phyloP scores from a whole-genome alignment of 2,888 invertebrate species.

The Andrena dorsata region DNA sequence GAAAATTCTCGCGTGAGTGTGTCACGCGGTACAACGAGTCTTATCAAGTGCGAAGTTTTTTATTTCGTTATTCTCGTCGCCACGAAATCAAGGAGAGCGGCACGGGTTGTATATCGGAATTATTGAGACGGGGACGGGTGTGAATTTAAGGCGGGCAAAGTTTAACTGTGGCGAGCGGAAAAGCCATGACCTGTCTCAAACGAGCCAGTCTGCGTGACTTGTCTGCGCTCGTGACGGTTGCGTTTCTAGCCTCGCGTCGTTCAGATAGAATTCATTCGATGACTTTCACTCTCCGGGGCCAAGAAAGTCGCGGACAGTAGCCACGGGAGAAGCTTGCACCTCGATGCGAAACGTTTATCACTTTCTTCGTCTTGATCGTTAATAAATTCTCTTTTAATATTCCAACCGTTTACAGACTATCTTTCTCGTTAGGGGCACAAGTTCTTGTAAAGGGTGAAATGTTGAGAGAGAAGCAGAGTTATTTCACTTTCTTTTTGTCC shows the following conservation, averaged over 20 bases:
- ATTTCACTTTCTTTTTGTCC: too few relatives aligned
- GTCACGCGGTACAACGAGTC: neutral
- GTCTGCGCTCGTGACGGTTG: constrained; percentile 23
- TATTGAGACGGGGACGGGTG: constrained; percentile 5
- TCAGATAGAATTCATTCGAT: constrained; percentile 9
- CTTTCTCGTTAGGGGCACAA: too few relatives aligned
- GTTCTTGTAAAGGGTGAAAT: too few relatives aligned
- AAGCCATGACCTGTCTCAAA: constrained; percentile 81
- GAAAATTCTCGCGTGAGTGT: neutral
- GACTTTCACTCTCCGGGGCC: constrained; percentile 41
- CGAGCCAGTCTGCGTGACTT: constrained; percentile 36
- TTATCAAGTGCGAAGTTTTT: constrained; percentile 12
- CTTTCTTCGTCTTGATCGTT: constrained; percentile 2
- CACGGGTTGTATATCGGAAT: constrained; percentile 19
- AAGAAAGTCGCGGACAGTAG: constrained; percentile 22
- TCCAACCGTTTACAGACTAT: too few relatives aligned
- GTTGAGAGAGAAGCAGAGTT: too few relatives aligned
- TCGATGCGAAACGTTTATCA: constrained; percentile 10
- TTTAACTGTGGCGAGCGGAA: constrained; percentile 35
- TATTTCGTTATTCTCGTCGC: neutral
- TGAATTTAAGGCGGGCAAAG: constrained; percentile 24
- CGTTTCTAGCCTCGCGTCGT: constrained; percentile 20
- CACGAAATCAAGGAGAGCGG: neutral
- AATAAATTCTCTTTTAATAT: neutral
- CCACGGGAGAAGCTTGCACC: neutral